Evolutionary conservation across 2,888 invertebrate genomes (phyloP).

Genomic region (Drosophila mercatorum): DNA sequence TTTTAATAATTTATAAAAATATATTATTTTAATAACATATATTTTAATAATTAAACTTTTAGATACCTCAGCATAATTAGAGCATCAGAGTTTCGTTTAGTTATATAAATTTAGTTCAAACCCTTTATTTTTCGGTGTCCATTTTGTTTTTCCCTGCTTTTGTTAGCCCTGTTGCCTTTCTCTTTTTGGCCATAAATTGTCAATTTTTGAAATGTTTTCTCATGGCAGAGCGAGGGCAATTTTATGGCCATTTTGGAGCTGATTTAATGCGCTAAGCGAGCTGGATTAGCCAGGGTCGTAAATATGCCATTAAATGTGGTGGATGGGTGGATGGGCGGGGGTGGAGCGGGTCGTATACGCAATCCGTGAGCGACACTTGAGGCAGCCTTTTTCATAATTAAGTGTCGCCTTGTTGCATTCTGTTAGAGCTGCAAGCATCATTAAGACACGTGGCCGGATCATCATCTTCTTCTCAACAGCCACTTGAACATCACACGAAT

Average conservation of each 20-base stretch:
- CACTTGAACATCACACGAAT: slow-evolving; percentile 77
- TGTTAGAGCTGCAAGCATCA: slow-evolving; percentile 63
- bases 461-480: slow-evolving; percentile 66
- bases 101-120: not conserved
- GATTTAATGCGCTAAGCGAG: slow-evolving; percentile 75
- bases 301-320: slow-evolving; percentile 49
- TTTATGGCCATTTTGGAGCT: slow-evolving; percentile 75
- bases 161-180: not conserved
- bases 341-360: slow-evolving; percentile 25
- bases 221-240: slow-evolving; percentile 51
- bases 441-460: slow-evolving; percentile 69
- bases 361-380: slow-evolving; percentile 52
- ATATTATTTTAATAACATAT: no score
- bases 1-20: no score
- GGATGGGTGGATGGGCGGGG: not conserved
- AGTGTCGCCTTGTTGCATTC: slow-evolving; percentile 61
- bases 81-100: not conserved
- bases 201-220: slow-evolving; percentile 71
- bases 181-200: slow-evolving; percentile 66
- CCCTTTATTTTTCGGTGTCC: slow-evolving; percentile 1
- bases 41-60: no score
- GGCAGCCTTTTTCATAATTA: slow-evolving; percentile 71
- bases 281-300: slow-evolving; percentile 67
- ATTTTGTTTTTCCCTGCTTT: not conserved
- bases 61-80: not conserved